Percentiles rank a stretch among this genome's conserved stretches.
phyloP scores from a whole-genome alignment of 1,140 invertebrate species.

The Venustaconcha ellipsiformis region DNA sequence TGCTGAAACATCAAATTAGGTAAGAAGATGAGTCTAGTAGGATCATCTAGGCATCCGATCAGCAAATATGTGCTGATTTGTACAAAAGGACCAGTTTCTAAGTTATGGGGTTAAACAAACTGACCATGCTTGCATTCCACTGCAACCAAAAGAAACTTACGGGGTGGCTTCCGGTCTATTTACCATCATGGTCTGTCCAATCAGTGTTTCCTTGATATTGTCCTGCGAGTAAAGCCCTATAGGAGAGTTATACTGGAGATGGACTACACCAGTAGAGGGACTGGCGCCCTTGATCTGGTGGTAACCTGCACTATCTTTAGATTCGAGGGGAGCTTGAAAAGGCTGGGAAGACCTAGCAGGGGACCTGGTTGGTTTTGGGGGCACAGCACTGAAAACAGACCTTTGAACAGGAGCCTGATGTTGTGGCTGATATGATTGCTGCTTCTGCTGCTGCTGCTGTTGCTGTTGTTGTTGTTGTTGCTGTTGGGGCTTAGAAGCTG shows the following conservation, averaged over 20 bases:
- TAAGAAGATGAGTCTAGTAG: too few relatives aligned
- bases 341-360: slow-evolving; percentile 10
- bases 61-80: neutral
- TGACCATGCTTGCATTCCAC: neutral
- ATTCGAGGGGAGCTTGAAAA: slow-evolving; percentile 14
- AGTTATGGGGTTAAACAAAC: neutral
- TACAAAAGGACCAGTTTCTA: neutral
- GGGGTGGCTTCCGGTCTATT: slow-evolving; percentile 31
- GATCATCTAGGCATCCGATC: neutral
- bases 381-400: slow-evolving; percentile 37
- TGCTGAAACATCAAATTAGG: too few relatives aligned
- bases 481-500: too few relatives aligned
- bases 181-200: slow-evolving; percentile 76
- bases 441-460: too few relatives aligned
- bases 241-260: slow-evolving; percentile 92
- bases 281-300: slow-evolving; percentile 12
- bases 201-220: slow-evolving; percentile 93
- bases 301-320: slow-evolving; percentile 18
- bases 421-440: neutral
- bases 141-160: slow-evolving; percentile 25
- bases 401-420: slow-evolving; percentile 12
- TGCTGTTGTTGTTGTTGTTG: too few relatives aligned
- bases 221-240: slow-evolving; percentile 95
- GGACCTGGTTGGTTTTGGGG: slow-evolving; percentile 36
- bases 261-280: slow-evolving; percentile 48